Base-by-base conservation (phyloP, 2,113 vertebrate genomes). In the Pterophyllum scalare region DNA sequence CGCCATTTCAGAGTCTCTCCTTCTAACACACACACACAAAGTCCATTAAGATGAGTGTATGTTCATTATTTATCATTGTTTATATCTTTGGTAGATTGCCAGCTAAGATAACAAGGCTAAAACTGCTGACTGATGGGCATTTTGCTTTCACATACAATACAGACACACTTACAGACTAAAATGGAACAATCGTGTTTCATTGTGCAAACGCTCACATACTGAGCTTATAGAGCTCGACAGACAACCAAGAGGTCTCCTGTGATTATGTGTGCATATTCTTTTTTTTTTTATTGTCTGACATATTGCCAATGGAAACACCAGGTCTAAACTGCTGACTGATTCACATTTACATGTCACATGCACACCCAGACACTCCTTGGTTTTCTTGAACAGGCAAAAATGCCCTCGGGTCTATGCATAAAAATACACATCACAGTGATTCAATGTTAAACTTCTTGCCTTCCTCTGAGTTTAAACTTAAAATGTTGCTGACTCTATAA, bases 41-140 rank as follows among this genome's bases (percentile, higher is more conserved):
- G 60, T 84, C 82, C 78, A 82, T 87, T 86, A 84, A 81, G 64
- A 82, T 62, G 62, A 80, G 81, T 35, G 85, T 57, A 9, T 90
- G 82, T 88, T 91, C 77, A 86, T 90, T 92, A 87, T 92, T 88
- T 92, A 87, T 91, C 78, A 87, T 87, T 87, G 87, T 81, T 92
- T 90, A 85, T 84, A 88, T 88, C 64, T 93, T 74, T 87, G 84
- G 90, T 82, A 43, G 86, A 91, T 80, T 82, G 79, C 81, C 84
- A 87, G 81, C 4, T 6, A 84, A 75, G 90, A 86, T 89, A 94
- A 93, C 85, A 87, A 89, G 86, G 35, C 76, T 80, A 81, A 93
- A 91, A 92, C 52, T 86, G 90, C 93, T 91, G 89, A 92, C 90
- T 64, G 84, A 76, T 85, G 40, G 77, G 82, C 89, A 90, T 88